Base-by-base conservation (phyloP, 1,140 invertebrate species). In the Meteorus sp. region DNA sequence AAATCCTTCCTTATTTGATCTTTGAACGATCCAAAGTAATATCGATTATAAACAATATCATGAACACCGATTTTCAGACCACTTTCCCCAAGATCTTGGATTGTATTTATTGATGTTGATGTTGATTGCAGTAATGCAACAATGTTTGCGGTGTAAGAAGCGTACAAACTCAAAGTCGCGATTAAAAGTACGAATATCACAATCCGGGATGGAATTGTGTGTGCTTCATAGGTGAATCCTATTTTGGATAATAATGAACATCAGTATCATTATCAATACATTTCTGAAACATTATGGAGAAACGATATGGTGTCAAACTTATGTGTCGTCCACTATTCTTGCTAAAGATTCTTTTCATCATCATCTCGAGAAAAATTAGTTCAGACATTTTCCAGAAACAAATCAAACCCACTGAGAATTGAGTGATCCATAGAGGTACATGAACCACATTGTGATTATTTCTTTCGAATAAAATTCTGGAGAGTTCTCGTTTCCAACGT, bases 111-210 rank as follows among this genome's bases (percentile, higher is more conserved):
- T 44, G 81, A 82, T 0, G 78, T 80, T 0, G 85, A 85, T 15
- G 85, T 85, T 1, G 85, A 85, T 65, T 87, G 85, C 0, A 88
- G 65, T 1, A 88, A 67, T n/a, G 85, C 82, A 0, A 87, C 85
- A 23, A 88, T 88, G 60, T 86, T 87, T 0, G 86, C 86, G 2
- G 85, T 84, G 63, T 86, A 88, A 0, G 85, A 85, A 0, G 83
- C 83, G 63, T 86, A 86, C 0, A 85, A 69, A 51, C 69, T 75
- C 3, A 78, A 37, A 0, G 64, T 57, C 0, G 65, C 55, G 0
- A 77, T 31, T 13, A 78, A 23, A 2, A 70, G 51, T 65, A 74
- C 71, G 4, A 78, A 6, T 1, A 67, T 64, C n/a, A 73, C 65
- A 20, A 76, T 69, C 11, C 75, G 61, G 0, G 71, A 50, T 1